These are phyloP conservation scores for Lichenostomus cassidix DNA, from an alignment of 2,113 vertebrate genomes.

Conservation along the genomic window DNA sequence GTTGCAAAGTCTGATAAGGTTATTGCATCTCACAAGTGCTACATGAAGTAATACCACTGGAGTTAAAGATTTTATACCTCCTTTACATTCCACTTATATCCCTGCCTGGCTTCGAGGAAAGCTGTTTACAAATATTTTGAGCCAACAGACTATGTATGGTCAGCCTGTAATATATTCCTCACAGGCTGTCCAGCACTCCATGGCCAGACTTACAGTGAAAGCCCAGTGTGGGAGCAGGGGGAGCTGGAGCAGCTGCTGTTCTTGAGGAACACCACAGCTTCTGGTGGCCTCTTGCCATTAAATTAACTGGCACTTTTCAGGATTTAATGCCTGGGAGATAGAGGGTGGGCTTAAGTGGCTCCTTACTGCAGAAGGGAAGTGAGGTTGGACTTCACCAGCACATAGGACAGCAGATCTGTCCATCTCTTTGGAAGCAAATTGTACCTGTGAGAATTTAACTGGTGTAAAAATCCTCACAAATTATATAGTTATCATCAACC, in stretches of 20 bases:
- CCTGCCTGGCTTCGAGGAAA: not conserved
- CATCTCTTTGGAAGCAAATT: conserved; percentile 8
- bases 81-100: not conserved
- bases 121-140: not conserved
- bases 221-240: too few relatives aligned
- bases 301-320: not conserved
- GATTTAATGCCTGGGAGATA: not conserved
- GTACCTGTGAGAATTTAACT: not conserved
- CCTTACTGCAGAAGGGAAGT: not conserved
- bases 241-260: not conserved
- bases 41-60: not conserved
- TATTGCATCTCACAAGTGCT: not conserved
- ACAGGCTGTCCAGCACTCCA: not conserved
- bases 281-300: not conserved
- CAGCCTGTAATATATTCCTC: not conserved
- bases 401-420: not conserved
- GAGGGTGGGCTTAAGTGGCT: not conserved
- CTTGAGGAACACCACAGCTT: not conserved
- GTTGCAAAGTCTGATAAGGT: not conserved
- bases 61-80: not conserved
- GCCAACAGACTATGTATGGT: not conserved
- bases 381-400: not conserved
- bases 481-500: not conserved
- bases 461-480: not conserved
- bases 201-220: not conserved